Evolutionary conservation across 2,113 vertebrate species (phyloP).

Genomic region (Hipposideros armiger): DNA sequence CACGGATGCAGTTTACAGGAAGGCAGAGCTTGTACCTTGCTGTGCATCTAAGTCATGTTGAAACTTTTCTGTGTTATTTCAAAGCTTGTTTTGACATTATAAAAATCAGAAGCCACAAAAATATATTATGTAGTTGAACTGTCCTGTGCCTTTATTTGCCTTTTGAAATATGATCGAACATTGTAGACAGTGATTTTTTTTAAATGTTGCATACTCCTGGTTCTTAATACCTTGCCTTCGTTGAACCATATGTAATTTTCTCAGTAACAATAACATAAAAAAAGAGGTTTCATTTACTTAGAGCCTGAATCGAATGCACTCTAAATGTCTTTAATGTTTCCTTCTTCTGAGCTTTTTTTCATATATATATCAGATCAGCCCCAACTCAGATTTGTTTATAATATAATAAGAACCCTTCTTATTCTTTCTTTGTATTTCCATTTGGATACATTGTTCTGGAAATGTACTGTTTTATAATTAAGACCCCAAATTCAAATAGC

Average conservation of each 20-base stretch:
- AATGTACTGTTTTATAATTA: background rate
- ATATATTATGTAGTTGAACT: background rate
- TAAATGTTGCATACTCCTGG: background rate
- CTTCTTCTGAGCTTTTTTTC: background rate
- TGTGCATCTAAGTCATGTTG: background rate
- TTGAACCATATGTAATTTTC: background rate
- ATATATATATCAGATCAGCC: background rate
- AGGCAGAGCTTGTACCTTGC: background rate
- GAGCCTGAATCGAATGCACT: background rate
- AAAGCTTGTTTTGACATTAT: background rate
- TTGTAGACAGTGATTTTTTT: constrained; percentile 20
- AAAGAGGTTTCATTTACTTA: constrained; percentile 46
- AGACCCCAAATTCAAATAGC: background rate
- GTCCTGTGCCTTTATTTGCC: constrained; percentile 22
- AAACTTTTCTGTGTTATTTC: background rate
- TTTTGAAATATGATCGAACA: background rate
- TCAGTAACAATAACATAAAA: background rate
- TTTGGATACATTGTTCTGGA: background rate
- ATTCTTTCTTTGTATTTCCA: constrained; percentile 36
- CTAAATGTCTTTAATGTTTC: background rate
- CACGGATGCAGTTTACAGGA: background rate
- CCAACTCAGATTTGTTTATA: background rate
- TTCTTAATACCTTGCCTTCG: background rate
- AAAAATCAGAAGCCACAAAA: background rate
- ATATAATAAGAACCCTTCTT: background rate